phyloP scores from a whole-genome alignment of 2,797 vertebrate species.

The Chlorospingus flavigularis region DNA sequence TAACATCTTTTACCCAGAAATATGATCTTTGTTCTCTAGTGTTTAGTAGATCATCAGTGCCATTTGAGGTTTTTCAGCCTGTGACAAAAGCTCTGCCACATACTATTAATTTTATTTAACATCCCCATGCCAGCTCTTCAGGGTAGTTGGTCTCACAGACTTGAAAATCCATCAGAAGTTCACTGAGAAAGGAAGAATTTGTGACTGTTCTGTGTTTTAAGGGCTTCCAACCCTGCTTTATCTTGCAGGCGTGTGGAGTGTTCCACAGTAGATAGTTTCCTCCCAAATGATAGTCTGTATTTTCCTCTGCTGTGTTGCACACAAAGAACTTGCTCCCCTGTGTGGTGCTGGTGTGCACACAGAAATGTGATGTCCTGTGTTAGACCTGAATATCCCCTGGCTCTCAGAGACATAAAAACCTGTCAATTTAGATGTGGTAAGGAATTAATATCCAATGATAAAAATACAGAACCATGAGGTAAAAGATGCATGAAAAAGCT shows the following conservation, averaged over 20 bases:
- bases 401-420: not conserved
- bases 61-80: not conserved
- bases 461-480: not conserved
- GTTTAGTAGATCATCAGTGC: not conserved
- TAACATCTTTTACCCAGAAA: not conserved
- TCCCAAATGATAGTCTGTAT: not conserved
- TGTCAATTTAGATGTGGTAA: not conserved
- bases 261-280: not conserved
- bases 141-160: not conserved
- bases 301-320: not conserved
- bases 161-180: not conserved
- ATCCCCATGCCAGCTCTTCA: not conserved
- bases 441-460: not conserved
- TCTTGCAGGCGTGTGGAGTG: not conserved
- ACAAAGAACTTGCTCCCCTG: not conserved
- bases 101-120: not conserved
- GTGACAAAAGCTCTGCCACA: not conserved
- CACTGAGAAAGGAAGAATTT: not conserved
- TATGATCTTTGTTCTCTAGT: not conserved
- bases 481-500: not conserved
- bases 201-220: not conserved
- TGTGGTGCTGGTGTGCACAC: not conserved
- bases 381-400: not conserved
- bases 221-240: not conserved
- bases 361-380: not conserved